Evolutionary conservation across 2,797 vertebrate species (phyloP).

Genomic region (Brachymystax lenok): DNA sequence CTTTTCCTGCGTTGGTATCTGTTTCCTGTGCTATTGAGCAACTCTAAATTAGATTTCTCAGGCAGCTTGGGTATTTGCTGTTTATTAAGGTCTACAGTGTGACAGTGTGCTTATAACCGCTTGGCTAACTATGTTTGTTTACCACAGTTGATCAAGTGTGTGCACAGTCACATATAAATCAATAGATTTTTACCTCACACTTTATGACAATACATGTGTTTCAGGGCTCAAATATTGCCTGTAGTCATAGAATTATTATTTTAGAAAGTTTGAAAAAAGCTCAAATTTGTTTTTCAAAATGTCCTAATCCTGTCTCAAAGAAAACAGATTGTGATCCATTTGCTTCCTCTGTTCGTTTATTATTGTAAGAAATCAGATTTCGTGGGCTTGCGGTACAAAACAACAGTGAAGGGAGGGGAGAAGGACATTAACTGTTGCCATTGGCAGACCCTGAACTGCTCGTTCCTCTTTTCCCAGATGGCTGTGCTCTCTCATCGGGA

Average conservation of each 20-base stretch:
- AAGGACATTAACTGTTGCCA: conserved; percentile 1
- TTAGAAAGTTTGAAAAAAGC: background rate
- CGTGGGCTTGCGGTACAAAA: background rate
- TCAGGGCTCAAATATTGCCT: background rate
- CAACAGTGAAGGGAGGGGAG: background rate
- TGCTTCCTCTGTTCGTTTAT: conserved; percentile 9
- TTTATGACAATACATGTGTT: background rate
- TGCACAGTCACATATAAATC: conserved; percentile 5
- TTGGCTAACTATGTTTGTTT: conserved; percentile 17
- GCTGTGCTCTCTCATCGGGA: conserved; percentile 93
- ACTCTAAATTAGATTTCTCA: conserved; percentile 72
- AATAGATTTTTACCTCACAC: conserved; percentile 6
- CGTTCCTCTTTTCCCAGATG: conserved; percentile 74
- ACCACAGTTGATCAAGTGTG: background rate
- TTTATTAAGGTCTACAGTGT: conserved; percentile 52
- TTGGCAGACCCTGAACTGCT: conserved; percentile 8
- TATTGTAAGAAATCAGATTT: conserved; percentile 11
- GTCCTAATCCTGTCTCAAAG: conserved; percentile 6
- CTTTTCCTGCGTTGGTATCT: background rate
- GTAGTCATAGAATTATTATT: background rate
- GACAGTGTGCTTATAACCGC: conserved; percentile 9
- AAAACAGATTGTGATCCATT: background rate
- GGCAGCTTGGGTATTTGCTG: conserved; percentile 35
- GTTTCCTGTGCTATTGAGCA: conserved; percentile 56
- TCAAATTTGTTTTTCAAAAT: background rate